Base-by-base conservation (phyloP, 1,140 invertebrate species). In the Popillia japonica region DNA sequence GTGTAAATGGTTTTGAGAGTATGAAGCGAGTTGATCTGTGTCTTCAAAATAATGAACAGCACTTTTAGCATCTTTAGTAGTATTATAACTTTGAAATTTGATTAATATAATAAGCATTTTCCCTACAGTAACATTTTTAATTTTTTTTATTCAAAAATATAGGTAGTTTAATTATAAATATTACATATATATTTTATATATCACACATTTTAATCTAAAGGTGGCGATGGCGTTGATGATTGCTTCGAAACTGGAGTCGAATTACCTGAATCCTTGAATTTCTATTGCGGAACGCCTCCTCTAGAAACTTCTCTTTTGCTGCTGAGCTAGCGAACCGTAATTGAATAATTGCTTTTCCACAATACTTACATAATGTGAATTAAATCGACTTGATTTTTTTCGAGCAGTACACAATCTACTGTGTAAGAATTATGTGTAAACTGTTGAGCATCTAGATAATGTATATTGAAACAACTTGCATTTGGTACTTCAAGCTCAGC, bases 101-200 rank as follows among this genome's bases (percentile, higher is more conserved):
- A n/a, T n/a, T n/a, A n/a, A n/a, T n/a, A n/a, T n/a, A n/a, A n/a
- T n/a, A n/a, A n/a, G n/a, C n/a, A n/a, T n/a, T n/a, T n/a, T n/a
- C n/a, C n/a, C n/a, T n/a, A n/a, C n/a, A n/a, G n/a, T n/a, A n/a
- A n/a, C n/a, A n/a, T n/a, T n/a, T n/a, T n/a, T n/a, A n/a, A n/a
- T n/a, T n/a, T n/a, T n/a, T n/a, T n/a, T n/a, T n/a, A n/a, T n/a
- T n/a, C n/a, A n/a, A n/a, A n/a, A n/a, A n/a, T n/a, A n/a, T n/a
- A n/a, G n/a, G n/a, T 59, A 59, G 55, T 59, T 59, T 59, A 59
- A 59, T 59, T 59, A 59, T 59, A 59, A 59, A 59, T 59, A 59
- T 59, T 59, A 59, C 55, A 59, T 59, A 59, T 59, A 59, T 20
- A 59, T 59, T 59, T 59, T 7, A 7, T 7, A n/a, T n/a, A n/a